phyloP scores from a whole-genome alignment of 2,113 vertebrate species.

The Siniperca knerii region DNA sequence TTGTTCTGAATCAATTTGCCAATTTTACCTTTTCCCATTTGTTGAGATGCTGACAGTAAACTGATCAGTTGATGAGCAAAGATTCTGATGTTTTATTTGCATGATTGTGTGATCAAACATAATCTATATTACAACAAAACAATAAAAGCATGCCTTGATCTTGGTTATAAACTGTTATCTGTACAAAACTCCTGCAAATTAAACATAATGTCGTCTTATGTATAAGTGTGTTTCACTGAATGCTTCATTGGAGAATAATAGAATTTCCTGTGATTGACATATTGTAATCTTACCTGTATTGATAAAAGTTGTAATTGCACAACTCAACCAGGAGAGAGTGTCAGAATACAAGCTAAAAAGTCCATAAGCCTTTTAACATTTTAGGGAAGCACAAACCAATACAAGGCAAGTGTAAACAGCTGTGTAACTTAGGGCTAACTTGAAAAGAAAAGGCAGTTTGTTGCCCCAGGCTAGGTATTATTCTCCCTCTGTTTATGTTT shows the following conservation, averaged over 20 bases:
- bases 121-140: background rate
- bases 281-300: background rate
- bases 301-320: conserved; percentile 38
- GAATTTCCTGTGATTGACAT: background rate
- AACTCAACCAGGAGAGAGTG: conserved; percentile 35
- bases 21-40: background rate
- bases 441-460: background rate
- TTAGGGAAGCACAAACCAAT: background rate
- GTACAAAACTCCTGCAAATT: background rate
- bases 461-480: background rate
- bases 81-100: conserved; percentile 4
- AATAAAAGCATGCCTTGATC: background rate
- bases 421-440: background rate
- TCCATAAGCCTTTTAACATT: background rate
- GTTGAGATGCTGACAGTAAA: background rate
- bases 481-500: background rate
- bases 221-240: background rate
- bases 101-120: background rate
- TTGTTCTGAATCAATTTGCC: background rate
- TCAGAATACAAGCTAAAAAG: background rate
- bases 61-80: background rate
- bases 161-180: background rate
- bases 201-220: background rate
- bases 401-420: background rate
- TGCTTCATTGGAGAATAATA: background rate